A percentile compares a stretch with the other conserved stretches of the same genome.
These are phyloP conservation scores for Gerosis bhagava DNA, from an alignment of 2,888 invertebrate genomes.

Conservation along the genomic window DNA sequence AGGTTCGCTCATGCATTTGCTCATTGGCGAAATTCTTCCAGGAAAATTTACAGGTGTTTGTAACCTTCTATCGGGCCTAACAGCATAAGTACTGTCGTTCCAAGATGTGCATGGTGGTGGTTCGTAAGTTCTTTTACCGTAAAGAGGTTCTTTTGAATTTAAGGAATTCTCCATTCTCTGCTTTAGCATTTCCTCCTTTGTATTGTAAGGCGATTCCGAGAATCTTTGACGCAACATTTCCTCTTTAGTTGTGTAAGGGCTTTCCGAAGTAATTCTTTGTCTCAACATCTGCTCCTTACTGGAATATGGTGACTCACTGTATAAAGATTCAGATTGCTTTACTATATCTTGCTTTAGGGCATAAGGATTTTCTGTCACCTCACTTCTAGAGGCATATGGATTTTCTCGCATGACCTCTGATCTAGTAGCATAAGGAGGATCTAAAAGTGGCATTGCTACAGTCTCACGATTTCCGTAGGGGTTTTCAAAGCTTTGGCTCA, in stretches of 20 bases:
- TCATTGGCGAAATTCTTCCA: slow-evolving; percentile 66
- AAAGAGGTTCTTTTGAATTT: slow-evolving; percentile 59
- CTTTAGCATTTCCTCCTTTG: slow-evolving; percentile 74
- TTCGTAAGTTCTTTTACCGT: slow-evolving; percentile 71
- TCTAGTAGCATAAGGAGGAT: slow-evolving; percentile 58
- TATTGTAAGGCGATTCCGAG: slow-evolving; percentile 76
- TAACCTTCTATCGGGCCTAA: slow-evolving; percentile 67
- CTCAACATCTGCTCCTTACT: slow-evolving; percentile 73
- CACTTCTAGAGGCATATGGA: slow-evolving; percentile 43
- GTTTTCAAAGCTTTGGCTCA: slow-evolving; percentile 69
- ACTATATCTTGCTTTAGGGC: slow-evolving; percentile 43
- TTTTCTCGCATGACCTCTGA: slow-evolving; percentile 48
- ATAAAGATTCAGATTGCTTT: slow-evolving; percentile 60
- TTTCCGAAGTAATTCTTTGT: slow-evolving; percentile 64
- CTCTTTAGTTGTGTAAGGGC: slow-evolving; percentile 74
- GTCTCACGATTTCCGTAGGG: slow-evolving; percentile 69
- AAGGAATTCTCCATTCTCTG: slow-evolving; percentile 64
- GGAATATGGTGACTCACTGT: slow-evolving; percentile 70
- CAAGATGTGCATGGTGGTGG: slow-evolving; percentile 69
- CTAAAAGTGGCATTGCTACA: slow-evolving; percentile 64
- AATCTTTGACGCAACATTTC: slow-evolving; percentile 77
- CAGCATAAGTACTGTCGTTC: slow-evolving; percentile 66
- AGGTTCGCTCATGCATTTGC: slow-evolving; percentile 75
- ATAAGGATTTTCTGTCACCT: slow-evolving; percentile 44
- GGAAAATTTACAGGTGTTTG: slow-evolving; percentile 67